These are phyloP conservation scores for Nyctalus aviator DNA, from an alignment of 2,797 vertebrate species.

Conservation along the genomic window DNA sequence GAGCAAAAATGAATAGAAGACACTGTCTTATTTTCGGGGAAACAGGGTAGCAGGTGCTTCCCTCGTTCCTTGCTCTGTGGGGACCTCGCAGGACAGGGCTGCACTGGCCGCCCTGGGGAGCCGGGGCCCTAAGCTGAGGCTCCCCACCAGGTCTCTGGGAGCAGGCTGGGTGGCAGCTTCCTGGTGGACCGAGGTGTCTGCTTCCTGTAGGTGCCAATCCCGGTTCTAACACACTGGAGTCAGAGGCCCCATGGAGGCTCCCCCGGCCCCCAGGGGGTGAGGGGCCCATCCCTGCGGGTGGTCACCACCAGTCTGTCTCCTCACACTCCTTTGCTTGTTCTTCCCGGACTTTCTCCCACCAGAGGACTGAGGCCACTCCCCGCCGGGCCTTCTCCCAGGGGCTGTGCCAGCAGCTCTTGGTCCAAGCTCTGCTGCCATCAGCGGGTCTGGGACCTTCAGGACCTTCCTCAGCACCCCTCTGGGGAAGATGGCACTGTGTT, in stretches of 20 bases:
- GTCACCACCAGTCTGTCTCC: background rate
- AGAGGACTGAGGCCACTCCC: background rate
- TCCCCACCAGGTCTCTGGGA: background rate
- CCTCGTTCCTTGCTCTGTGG: background rate
- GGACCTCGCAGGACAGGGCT: background rate
- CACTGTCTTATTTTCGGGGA: too few relatives aligned
- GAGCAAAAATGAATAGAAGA: too few relatives aligned
- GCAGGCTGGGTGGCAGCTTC: background rate
- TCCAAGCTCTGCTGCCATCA: constrained; percentile 43
- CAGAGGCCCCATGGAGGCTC: background rate
- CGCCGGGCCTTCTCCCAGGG: background rate
- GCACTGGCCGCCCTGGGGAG: background rate
- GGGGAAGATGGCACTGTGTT: constrained; percentile 74
- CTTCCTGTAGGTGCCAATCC: constrained; percentile 46
- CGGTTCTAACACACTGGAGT: background rate
- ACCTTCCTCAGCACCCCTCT: background rate
- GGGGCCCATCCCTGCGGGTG: fast-evolving
- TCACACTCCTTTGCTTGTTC: background rate
- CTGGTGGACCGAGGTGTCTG: background rate
- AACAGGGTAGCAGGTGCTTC: background rate
- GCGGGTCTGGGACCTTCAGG: background rate
- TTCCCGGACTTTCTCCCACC: background rate
- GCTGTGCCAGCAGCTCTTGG: constrained; percentile 16
- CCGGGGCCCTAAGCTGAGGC: background rate
- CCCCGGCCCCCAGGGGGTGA: background rate